These are phyloP conservation scores for Dasysyrphus tricinctus DNA, from an alignment of 2,888 invertebrate genomes.

Conservation along the genomic window DNA sequence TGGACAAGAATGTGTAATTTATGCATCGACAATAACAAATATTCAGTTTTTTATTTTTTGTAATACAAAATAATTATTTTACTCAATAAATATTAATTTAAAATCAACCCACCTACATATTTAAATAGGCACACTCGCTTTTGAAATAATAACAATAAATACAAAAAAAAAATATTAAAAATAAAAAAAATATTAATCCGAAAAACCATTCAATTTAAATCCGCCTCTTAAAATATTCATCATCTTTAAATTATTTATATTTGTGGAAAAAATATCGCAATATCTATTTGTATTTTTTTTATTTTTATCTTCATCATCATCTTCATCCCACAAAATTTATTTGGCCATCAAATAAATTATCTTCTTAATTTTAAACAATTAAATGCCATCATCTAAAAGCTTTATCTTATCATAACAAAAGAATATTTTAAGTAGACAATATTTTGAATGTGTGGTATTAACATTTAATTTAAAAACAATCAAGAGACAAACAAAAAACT, in stretches of 20 bases:
- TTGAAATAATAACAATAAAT: not conserved
- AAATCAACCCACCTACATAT: slow-evolving; percentile 15
- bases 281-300: slow-evolving; percentile 36
- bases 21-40: not conserved
- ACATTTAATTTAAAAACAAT: slow-evolving; percentile 9
- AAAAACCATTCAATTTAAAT: slow-evolving; percentile 38
- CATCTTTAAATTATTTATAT: not conserved
- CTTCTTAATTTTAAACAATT: slow-evolving; percentile 60
- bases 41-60: not conserved
- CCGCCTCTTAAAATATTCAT: slow-evolving; percentile 21
- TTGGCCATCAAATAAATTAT: slow-evolving; percentile 43
- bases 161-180: not conserved
- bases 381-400: slow-evolving; percentile 35
- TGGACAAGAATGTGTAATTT: not conserved
- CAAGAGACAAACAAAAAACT: slow-evolving; percentile 37
- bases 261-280: slow-evolving; percentile 38
- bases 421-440: slow-evolving; percentile 19
- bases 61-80: not conserved
- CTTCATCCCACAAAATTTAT: slow-evolving; percentile 12
- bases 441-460: slow-evolving; percentile 10
- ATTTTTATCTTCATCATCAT: not conserved
- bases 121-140: not conserved
- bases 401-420: slow-evolving; percentile 62
- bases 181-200: not conserved
- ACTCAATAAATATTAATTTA: slow-evolving; percentile 12